A percentile compares a stretch with the other conserved stretches of the same genome.
These are phyloP conservation scores for Corythucha ciliata DNA, from an alignment of 2,888 invertebrate species.

Conservation along the genomic window DNA sequence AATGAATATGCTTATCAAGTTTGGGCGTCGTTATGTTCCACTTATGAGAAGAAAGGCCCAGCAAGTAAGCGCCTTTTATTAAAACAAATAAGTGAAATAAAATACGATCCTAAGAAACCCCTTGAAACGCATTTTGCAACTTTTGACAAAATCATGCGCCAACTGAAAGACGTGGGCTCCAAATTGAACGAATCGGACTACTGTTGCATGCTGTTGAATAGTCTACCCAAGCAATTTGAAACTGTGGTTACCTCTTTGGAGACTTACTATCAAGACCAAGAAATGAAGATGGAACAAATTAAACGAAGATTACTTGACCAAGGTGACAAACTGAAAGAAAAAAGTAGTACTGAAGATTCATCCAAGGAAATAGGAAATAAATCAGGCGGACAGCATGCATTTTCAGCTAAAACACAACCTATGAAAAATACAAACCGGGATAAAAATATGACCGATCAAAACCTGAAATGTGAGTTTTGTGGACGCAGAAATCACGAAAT, in stretches of 20 bases:
- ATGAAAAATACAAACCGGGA: too few species aligned
- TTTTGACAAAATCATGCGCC: slow-evolving; percentile 9
- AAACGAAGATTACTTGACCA: slow-evolving; percentile 1
- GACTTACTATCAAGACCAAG: background rate
- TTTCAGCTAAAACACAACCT: slow-evolving; percentile 5
- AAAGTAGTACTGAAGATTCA: background rate
- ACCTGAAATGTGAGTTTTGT: too few species aligned
- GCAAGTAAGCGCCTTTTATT: too few species aligned
- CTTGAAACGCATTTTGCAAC: slow-evolving; percentile 9
- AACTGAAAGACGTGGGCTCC: slow-evolving; percentile 4
- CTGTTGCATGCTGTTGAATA: background rate
- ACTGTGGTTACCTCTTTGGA: slow-evolving; percentile 1
- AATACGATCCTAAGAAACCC: slow-evolving; percentile 7
- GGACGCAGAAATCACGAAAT: too few species aligned
- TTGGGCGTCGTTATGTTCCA: slow-evolving; percentile 3
- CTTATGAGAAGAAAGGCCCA: background rate
- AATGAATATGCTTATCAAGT: background rate
- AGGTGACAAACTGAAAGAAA: slow-evolving; percentile 2
- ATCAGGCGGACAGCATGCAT: slow-evolving; percentile 1
- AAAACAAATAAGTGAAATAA: background rate
- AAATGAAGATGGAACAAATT: too few species aligned
- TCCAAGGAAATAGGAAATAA: background rate
- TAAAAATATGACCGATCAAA: too few species aligned
- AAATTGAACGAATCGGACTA: slow-evolving; percentile 7
- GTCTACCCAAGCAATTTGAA: background rate